Evolutionary conservation across 2,797 vertebrate genomes (phyloP).

Genomic region (Chanos chanos): DNA sequence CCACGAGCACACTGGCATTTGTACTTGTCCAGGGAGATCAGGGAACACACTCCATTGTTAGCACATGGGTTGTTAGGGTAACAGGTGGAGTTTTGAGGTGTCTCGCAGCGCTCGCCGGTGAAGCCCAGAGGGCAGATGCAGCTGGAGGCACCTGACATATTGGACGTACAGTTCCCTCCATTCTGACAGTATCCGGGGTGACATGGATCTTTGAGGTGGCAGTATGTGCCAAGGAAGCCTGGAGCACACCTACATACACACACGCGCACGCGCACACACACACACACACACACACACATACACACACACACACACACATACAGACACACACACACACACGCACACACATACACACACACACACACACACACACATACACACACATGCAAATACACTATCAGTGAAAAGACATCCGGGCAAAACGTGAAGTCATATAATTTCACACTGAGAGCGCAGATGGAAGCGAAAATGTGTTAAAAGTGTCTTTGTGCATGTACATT

Average conservation of each 20-base stretch:
- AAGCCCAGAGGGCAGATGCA: conserved; percentile 83
- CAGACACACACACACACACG: not conserved
- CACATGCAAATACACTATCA: not conserved
- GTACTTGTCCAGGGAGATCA: conserved; percentile 74
- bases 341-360: not conserved
- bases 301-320: not conserved
- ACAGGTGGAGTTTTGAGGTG: conserved; percentile 81
- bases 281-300: conserved; percentile 4
- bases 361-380: not conserved
- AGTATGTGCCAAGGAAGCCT: conserved; percentile 89
- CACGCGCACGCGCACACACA: conserved; percentile 35
- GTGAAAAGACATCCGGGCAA: not conserved
- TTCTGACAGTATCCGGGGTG: conserved; percentile 81
- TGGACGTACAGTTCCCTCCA: conserved; percentile 83
- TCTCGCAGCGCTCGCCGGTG: conserved; percentile 78
- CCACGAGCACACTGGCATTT: conserved; percentile 79
- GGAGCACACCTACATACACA: conserved; percentile 75
- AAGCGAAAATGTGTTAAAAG: too few relatives aligned
- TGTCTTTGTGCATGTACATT: too few relatives aligned
- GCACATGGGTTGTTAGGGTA: conserved; percentile 80
- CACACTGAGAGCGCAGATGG: too few relatives aligned
- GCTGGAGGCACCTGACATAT: conserved; percentile 65
- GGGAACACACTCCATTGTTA: conserved; percentile 78
- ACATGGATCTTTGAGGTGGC: conserved; percentile 87
- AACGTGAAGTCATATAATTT: too few relatives aligned